Base-by-base conservation (phyloP, 2,113 vertebrate genomes). In the Indicator indicator region DNA sequence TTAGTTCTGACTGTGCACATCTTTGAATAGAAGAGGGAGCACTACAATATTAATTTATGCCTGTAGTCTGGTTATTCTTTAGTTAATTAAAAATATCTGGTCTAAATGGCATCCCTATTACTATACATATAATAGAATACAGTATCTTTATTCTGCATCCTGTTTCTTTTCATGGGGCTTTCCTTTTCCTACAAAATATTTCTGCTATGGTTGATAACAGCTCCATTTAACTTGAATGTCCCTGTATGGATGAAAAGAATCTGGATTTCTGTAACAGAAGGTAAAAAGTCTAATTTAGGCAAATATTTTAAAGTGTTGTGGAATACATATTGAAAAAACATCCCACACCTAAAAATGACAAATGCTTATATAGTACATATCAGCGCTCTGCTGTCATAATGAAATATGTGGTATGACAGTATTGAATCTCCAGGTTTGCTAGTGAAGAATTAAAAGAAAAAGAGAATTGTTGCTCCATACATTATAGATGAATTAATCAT, bases 241-340 rank as follows among this genome's bases (percentile, higher is more conserved):
- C 32, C 52, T 60, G 32, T 23, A 58, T 42, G 90, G 78, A 73
- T 38, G 27, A 74, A 74, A 77, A 52, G 12, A 64, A 77, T 80
- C 50, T 63, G 54, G 33, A 83, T 86, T 86, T 70, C 19, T 60
- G 56, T 71, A 71, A 67, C 75, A 94, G 88, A 95, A 93, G 69
- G 85, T 91, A 76, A 95, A 72, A 93, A 46, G 27, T 72, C 82
- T 91, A 89, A 94, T 94, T 96, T 88, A 91, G 56, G 79, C 75
- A 91, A 93, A 86, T 90, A 91, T 95, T 93, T 94, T 56, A 86
- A 83, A 83, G 48, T 63, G 60, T 68, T 89, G 81, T 65, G 83
- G 82, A 65, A 67, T 95, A 77, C 16, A 16, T 38, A 68, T 46
- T 60, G 76, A 77, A 83, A 89, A 83, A 86, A 2, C 72, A 83